phyloP scores from a whole-genome alignment of 2,888 invertebrate genomes.

The Synergus gifuensis region DNA sequence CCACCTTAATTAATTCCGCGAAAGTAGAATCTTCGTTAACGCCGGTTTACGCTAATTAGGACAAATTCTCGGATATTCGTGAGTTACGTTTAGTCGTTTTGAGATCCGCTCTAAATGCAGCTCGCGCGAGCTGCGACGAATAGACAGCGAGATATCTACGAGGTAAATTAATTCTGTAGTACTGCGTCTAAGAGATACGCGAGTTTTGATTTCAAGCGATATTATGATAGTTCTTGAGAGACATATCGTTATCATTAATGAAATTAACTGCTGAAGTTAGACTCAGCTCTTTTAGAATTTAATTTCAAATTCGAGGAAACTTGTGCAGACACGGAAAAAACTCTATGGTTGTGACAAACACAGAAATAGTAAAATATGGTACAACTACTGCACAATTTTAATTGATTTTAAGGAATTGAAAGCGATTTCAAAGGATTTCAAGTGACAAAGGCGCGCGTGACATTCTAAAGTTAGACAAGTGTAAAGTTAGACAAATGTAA shows the following conservation, averaged over 20 bases:
- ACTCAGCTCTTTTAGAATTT: neutral
- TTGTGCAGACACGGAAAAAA: no score
- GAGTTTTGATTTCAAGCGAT: conserved; percentile 29
- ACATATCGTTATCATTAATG: neutral
- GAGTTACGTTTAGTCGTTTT: conserved; percentile 36
- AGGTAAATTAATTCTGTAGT: conserved; percentile 33
- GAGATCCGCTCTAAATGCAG: conserved; percentile 12
- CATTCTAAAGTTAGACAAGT: no score
- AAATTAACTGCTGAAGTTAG: neutral
- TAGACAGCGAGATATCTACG: conserved; percentile 9
- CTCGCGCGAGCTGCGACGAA: neutral
- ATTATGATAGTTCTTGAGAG: conserved; percentile 1
- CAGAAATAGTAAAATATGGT: no score
- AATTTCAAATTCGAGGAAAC: neutral
- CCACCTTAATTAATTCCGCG: conserved; percentile 72
- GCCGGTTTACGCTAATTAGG: conserved; percentile 70
- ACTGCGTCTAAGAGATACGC: conserved; percentile 24
- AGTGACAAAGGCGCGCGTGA: no score
- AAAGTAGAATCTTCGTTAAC: conserved; percentile 73
- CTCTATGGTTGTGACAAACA: no score
- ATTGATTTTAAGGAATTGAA: no score
- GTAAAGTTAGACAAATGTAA: neutral
- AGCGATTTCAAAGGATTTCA: no score
- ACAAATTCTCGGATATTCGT: conserved; percentile 60
- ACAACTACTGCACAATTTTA: no score